Conservation (phyloP, 2,888 invertebrate species). For the Agrochola macilenta region DNA sequence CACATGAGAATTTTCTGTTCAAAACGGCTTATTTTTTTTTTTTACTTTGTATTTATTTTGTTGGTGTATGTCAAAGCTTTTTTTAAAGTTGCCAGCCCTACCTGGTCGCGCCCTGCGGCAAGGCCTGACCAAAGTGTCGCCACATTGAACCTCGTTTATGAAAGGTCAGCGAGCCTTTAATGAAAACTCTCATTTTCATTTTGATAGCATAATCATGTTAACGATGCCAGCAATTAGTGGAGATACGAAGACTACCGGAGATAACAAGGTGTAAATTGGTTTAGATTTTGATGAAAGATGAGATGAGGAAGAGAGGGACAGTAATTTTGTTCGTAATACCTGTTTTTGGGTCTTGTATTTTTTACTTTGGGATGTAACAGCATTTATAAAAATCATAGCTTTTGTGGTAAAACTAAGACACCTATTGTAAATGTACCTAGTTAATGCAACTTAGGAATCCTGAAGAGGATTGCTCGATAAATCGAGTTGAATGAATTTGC, state of each 20-base stretch:
- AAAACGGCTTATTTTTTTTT: not conserved
- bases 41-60: not conserved
- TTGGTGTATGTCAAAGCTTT: slow-evolving; percentile 15
- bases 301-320: not conserved
- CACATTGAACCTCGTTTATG: slow-evolving; percentile 69
- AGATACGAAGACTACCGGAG: slow-evolving; percentile 42
- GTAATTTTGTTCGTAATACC: not conserved
- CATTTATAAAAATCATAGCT: not conserved
- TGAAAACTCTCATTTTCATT: slow-evolving; percentile 74
- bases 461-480: not conserved
- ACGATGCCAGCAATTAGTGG: slow-evolving; percentile 63
- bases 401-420: not conserved
- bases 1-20: not conserved
- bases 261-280: slow-evolving; percentile 45
- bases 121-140: slow-evolving; percentile 74
- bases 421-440: not conserved
- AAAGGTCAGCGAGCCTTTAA: slow-evolving; percentile 73
- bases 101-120: slow-evolving; percentile 68
- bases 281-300: slow-evolving; percentile 47
- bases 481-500: not conserved
- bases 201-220: slow-evolving; percentile 67
- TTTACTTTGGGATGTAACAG: not conserved
- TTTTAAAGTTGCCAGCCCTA: slow-evolving; percentile 56
- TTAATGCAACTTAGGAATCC: not conserved
- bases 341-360: not conserved